Evolutionary conservation across 2,888 invertebrate genomes (phyloP).

Genomic region (Alsophila aescularia): DNA sequence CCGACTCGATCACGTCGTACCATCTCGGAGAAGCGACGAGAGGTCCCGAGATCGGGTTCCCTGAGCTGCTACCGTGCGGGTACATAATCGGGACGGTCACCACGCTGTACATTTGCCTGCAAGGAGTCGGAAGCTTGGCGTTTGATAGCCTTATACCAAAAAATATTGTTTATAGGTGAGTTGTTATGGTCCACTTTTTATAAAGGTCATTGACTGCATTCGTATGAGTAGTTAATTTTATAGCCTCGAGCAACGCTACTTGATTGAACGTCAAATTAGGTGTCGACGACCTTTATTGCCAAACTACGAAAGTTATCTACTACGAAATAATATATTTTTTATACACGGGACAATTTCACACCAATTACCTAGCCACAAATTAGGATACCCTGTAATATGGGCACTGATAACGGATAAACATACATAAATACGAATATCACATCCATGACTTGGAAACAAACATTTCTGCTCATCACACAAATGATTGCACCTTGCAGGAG

Average conservation of each 20-base stretch:
- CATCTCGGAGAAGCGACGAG: slow-evolving; percentile 95
- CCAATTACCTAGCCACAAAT: too few relatives aligned
- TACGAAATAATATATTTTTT: background rate
- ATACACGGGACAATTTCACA: too few relatives aligned
- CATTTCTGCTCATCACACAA: too few relatives aligned
- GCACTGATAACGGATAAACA: too few relatives aligned
- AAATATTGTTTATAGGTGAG: slow-evolving; percentile 95
- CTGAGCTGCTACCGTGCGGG: slow-evolving; percentile 96
- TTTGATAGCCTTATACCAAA: slow-evolving; percentile 98
- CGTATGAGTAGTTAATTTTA: slow-evolving; percentile 11
- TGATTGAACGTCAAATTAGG: slow-evolving; percentile 6
- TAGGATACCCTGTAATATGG: too few relatives aligned
- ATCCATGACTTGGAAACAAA: too few relatives aligned
- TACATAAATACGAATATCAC: too few relatives aligned
- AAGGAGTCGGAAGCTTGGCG: slow-evolving; percentile 93
- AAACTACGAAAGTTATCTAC: background rate
- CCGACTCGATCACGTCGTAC: slow-evolving; percentile 96
- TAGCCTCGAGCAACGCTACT: slow-evolving; percentile 2
- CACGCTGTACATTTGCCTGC: slow-evolving; percentile 94
- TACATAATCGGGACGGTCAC: slow-evolving; percentile 95
- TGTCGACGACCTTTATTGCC: slow-evolving; percentile 6
- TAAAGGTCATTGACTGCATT: slow-evolving; percentile 7
- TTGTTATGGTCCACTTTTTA: slow-evolving; percentile 17
- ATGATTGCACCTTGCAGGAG: too few relatives aligned
- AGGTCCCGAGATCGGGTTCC: slow-evolving; percentile 91